Conservation (phyloP, 2,888 invertebrate species). For the Parnassius mnemosyne region DNA sequence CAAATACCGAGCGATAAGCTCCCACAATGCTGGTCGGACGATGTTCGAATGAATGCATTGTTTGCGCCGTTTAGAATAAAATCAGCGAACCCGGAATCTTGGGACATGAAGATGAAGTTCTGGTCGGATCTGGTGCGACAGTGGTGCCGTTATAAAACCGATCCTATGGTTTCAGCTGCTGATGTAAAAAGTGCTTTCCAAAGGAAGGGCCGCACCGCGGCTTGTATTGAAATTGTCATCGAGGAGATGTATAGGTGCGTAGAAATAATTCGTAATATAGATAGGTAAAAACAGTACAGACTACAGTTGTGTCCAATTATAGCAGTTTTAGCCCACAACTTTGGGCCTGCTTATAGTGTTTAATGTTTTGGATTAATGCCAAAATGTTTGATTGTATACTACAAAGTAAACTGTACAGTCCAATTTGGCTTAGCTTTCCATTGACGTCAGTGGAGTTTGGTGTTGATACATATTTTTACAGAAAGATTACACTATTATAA, state of each 20-base stretch:
- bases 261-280: too few relatives aligned
- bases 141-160: constrained; percentile 82
- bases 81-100: constrained; percentile 89
- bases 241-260: constrained; percentile 76
- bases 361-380: constrained; percentile 17
- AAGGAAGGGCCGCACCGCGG: constrained; percentile 83
- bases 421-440: too few relatives aligned
- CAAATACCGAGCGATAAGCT: constrained; percentile 62
- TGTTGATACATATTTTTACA: too few relatives aligned
- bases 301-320: neutral
- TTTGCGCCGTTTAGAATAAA: constrained; percentile 90
- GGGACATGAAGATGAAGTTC: constrained; percentile 91
- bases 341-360: constrained; percentile 4
- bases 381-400: neutral
- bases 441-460: too few relatives aligned
- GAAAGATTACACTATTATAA: too few relatives aligned
- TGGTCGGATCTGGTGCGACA: constrained; percentile 88
- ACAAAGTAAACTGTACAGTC: too few relatives aligned
- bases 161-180: constrained; percentile 82
- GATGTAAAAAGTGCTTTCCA: constrained; percentile 83
- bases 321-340: constrained; percentile 3
- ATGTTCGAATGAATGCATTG: constrained; percentile 88
- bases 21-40: constrained; percentile 88
- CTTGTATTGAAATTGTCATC: constrained; percentile 81
- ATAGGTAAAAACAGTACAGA: too few relatives aligned